Base-by-base conservation (phyloP, 2,888 invertebrate species). In the Heliconius charithonia region DNA sequence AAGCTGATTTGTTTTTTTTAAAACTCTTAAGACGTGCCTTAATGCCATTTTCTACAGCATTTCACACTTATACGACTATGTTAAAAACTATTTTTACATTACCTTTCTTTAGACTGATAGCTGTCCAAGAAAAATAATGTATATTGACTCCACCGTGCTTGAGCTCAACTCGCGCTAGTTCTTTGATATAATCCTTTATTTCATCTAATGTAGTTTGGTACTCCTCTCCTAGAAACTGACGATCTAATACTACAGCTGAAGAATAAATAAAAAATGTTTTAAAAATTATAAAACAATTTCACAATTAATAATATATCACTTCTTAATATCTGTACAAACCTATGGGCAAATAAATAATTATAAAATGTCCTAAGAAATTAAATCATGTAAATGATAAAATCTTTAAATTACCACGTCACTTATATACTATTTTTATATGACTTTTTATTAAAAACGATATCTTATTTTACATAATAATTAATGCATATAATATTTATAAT, bases 161-260 rank as follows among this genome's bases (percentile, higher is more conserved):
- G 77, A 97, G 93, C 85, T 97, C 96, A 83, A 97, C 96, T 73
- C 96, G 95, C 84, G 96, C 95, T 41, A 96, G 91, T 85, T 96
- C 96, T 84, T 96, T 96, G 81, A 97, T 96, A 83, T 96, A 95
- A 82, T 96, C 95, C 86, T 96, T 96, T 79, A 97, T 92, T 72
- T 95, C 92, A 77, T 93, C 93, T 82, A 96, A 85, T 32, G 95
- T 89, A 29, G 92, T 88, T 79, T 96, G 96, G 84, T 96, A 96
- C 81, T 96, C 95, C 63, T 95, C 96, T 32, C 95, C 95, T 83
- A 97, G 95, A 86, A 96, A 97, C 83, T 96, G 96, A 76, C 95
- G 95, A 87, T 97, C 97, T 80, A 97, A 91, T 13, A 97, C 96
- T 81, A 97, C 95, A 29, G 97, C 97, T 97, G 41, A 59, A 62